Base-by-base conservation (phyloP, 2,888 invertebrate genomes). In the Notodonta dromedarius region DNA sequence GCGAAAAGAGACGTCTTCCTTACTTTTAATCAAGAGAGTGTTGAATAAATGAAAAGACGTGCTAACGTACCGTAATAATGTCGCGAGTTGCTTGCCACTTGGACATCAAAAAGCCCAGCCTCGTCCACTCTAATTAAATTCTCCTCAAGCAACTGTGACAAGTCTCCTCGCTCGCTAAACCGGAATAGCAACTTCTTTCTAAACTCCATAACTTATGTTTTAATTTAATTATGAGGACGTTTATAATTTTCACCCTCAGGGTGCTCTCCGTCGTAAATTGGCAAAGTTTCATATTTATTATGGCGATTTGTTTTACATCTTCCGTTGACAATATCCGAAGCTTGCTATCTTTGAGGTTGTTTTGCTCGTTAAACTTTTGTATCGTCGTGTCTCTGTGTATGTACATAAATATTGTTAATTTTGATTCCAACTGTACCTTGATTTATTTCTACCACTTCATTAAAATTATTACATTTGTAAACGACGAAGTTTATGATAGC, bases 281-380 rank as follows among this genome's bases (percentile, higher is more conserved):
- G 80, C 69, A 84, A 91, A 91, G 87, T 91, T 91, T 89, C 71
- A 82, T 87, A 89, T 91, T 91, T 89, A 91, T 90, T 79, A 81
- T 79, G 77, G 76, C 73, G 81, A 85, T 87, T 85, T 86, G 83
- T 82, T 77, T 71, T 79, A 72, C 78, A 80, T 83, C 77, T 79
- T 79, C 70, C 67, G 79, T 79, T 80, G 80, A 85, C 81, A 85
- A 85, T 85, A 82, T 76, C 71, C 71, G 65, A 65, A 35, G 56
- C 61, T 66, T 55, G 57, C 55, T 60, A 67, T 65, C 65, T 70
- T 62, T 66, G 63, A 65, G 64, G 62, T 60, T 69, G 60, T 61
- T 59, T 56, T 7, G n/a, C 6, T 46, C 61, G 54, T 61, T 46
- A 65, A 69, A 63, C 62, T 61, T 35, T 35, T 53, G 13, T 46